phyloP scores from a whole-genome alignment of 2,888 invertebrate species.

The Quadroppia sp. region DNA sequence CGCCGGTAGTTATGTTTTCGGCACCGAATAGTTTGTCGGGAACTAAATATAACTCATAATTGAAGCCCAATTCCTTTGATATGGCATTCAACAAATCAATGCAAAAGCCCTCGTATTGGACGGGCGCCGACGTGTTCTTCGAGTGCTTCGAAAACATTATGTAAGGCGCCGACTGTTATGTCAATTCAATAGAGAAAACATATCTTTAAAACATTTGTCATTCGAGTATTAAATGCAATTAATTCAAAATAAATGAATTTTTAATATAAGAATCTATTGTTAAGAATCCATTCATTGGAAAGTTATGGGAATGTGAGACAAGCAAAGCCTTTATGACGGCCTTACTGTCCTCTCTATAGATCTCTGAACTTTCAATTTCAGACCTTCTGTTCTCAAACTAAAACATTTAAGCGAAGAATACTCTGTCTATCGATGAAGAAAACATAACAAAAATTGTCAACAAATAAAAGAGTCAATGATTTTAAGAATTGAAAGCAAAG shows the following conservation, averaged over 20 bases:
- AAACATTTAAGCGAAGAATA: too few relatives aligned
- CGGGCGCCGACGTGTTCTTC: constrained; percentile 52
- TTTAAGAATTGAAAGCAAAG: neutral
- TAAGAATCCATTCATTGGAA: too few relatives aligned
- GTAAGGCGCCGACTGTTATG: constrained; percentile 63
- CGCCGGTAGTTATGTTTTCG: constrained; percentile 49
- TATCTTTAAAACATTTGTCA: too few relatives aligned
- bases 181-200: neutral
- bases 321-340: too few relatives aligned
- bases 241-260: too few relatives aligned
- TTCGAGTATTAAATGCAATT: too few relatives aligned
- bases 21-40: constrained; percentile 86
- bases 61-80: constrained; percentile 74
- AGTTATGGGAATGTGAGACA: too few relatives aligned
- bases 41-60: constrained; percentile 75
- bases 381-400: too few relatives aligned
- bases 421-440: neutral
- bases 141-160: constrained; percentile 70
- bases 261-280: too few relatives aligned
- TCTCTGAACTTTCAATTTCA: neutral
- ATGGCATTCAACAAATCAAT: constrained; percentile 80
- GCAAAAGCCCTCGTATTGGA: constrained; percentile 77
- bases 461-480: neutral
- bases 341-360: too few relatives aligned
- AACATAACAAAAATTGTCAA: neutral